A percentile compares a stretch with the other conserved stretches of the same genome.
These are phyloP conservation scores for Nycteola revayana DNA, from an alignment of 2,888 invertebrate species.

Conservation along the genomic window DNA sequence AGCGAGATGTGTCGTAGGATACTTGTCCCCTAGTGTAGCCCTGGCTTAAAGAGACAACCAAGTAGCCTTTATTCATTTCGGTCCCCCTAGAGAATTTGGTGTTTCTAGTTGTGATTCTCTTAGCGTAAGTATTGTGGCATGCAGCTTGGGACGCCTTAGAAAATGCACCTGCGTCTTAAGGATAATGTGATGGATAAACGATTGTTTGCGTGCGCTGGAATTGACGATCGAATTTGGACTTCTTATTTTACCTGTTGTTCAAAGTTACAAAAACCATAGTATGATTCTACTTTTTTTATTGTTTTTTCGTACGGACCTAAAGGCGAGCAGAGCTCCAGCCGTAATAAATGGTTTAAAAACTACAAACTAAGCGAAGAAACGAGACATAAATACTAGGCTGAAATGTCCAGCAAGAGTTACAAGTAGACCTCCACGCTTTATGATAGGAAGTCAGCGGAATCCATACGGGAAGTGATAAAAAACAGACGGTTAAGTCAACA, in stretches of 20 bases:
- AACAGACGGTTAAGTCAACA: slow-evolving; percentile 2
- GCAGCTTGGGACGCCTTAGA: neutral
- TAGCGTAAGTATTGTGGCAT: slow-evolving; percentile 2
- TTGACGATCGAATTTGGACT: no score
- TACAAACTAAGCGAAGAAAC: slow-evolving; percentile 29
- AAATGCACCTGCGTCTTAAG: no score
- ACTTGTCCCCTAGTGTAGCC: no score
- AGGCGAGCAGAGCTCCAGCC: no score
- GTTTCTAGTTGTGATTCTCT: slow-evolving; percentile 31
- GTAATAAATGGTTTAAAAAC: no score
- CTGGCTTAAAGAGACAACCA: slow-evolving; percentile 33
- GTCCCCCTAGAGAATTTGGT: slow-evolving; percentile 26
- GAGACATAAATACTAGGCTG: slow-evolving; percentile 18
- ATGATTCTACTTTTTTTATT: no score
- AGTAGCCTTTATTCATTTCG: slow-evolving; percentile 40
- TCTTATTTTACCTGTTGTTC: no score
- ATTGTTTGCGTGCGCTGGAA: no score
- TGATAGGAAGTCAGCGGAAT: slow-evolving; percentile 21
- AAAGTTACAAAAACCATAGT: no score
- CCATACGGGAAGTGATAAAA: slow-evolving; percentile 21
- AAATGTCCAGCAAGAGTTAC: slow-evolving; percentile 23
- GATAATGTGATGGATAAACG: no score
- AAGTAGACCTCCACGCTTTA: slow-evolving; percentile 19
- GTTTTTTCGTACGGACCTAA: no score
- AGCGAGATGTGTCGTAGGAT: no score